Evolutionary conservation across 2,888 invertebrate genomes (phyloP).

Genomic region (Drosophila barbarae): DNA sequence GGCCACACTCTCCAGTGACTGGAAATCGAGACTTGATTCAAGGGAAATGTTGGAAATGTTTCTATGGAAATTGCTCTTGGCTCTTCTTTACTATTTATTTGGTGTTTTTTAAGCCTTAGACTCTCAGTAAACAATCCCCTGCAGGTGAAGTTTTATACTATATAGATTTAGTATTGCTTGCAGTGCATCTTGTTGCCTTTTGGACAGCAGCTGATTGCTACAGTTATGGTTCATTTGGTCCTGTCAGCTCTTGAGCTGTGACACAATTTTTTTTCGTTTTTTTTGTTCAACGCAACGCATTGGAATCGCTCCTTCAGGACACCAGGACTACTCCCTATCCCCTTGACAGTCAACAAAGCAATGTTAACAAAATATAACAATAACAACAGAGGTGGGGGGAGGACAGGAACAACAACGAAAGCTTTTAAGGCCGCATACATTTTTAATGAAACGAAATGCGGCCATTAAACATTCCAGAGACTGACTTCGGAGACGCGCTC

Average conservation of each 20-base stretch:
- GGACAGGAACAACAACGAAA: slow-evolving; percentile 59
- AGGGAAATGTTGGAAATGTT: neutral
- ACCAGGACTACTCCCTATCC: neutral
- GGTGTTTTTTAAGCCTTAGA: neutral
- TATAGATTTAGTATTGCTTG: neutral
- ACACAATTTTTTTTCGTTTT: slow-evolving; percentile 12
- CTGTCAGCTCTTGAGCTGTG: slow-evolving; percentile 30
- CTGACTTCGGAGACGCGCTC: slow-evolving; percentile 39
- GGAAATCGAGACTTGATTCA: neutral
- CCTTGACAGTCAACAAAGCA: slow-evolving; percentile 19
- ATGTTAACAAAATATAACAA: slow-evolving; percentile 37
- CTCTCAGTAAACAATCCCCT: neutral
- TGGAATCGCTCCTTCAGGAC: slow-evolving; percentile 4
- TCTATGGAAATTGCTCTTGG: neutral
- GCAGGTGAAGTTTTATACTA: neutral
- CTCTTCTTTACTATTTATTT: neutral
- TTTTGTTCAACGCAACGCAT: slow-evolving; percentile 4
- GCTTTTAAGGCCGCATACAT: slow-evolving; percentile 72
- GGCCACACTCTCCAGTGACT: neutral
- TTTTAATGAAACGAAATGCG: slow-evolving; percentile 75
- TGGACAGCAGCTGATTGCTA: slow-evolving; percentile 17
- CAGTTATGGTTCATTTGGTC: slow-evolving; percentile 43
- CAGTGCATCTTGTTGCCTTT: slow-evolving; percentile 1
- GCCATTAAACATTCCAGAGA: slow-evolving; percentile 68
- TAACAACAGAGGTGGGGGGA: slow-evolving; percentile 19